Conservation (phyloP, 2,797 vertebrate species). For the Heterohyrax brucei region DNA sequence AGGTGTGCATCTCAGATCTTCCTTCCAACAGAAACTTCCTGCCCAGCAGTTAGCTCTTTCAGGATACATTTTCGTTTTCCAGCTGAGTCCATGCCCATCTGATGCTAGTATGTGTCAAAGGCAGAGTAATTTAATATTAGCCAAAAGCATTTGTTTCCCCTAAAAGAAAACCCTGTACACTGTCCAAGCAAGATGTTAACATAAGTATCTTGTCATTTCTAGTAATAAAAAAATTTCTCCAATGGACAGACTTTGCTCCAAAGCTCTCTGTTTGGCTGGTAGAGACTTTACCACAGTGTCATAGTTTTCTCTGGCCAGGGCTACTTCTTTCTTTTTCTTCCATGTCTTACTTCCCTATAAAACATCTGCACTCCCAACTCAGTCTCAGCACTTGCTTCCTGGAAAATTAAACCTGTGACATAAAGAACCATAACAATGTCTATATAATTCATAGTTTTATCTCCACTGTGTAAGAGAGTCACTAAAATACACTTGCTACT, state of each 20-base stretch:
- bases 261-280: background rate
- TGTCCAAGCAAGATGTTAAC: background rate
- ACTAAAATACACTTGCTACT: background rate
- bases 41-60: background rate
- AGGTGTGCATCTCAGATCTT: background rate
- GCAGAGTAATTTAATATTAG: background rate
- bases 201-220: rapidly evolving
- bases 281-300: background rate
- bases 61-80: background rate
- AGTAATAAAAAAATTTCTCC: background rate
- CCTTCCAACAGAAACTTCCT: background rate
- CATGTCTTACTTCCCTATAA: background rate
- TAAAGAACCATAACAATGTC: background rate
- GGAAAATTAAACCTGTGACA: background rate
- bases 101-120: background rate
- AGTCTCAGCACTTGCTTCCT: background rate
- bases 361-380: background rate
- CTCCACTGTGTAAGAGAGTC: background rate
- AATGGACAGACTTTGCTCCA: background rate
- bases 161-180: background rate
- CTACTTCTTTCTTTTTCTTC: background rate
- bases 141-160: background rate
- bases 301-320: background rate
- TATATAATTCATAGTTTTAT: background rate
- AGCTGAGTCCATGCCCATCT: background rate